These are phyloP conservation scores for Euphydryas editha DNA, from an alignment of 2,888 invertebrate genomes.

Conservation along the genomic window DNA sequence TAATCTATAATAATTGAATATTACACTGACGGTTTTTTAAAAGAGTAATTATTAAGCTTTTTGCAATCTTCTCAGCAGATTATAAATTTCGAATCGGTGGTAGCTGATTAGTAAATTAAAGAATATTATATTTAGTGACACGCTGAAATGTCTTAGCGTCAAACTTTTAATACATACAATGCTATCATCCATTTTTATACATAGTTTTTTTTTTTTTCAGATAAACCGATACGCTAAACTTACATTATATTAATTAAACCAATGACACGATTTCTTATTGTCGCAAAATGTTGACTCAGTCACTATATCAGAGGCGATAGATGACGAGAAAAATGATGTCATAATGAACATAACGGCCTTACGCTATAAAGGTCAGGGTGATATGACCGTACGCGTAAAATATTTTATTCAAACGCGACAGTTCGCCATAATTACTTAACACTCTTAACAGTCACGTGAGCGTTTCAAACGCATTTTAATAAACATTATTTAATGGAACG, in stretches of 20 bases:
- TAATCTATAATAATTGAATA: too few relatives aligned
- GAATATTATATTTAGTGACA: too few relatives aligned
- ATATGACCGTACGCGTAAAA: constrained; percentile 21
- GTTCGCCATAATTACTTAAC: neutral
- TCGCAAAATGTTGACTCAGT: constrained; percentile 5
- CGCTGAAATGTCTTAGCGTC: too few relatives aligned
- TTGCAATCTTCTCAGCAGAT: too few relatives aligned
- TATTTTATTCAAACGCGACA: constrained; percentile 11
- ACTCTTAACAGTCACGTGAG: neutral
- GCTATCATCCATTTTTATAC: neutral
- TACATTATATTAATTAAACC: neutral
- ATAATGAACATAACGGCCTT: constrained; percentile 15
- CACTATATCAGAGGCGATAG: constrained; percentile 11
- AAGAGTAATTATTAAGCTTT: too few relatives aligned
- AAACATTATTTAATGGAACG: neutral
- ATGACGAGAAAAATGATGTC: constrained; percentile 36
- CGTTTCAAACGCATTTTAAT: neutral
- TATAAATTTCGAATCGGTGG: too few relatives aligned
- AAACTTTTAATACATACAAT: neutral
- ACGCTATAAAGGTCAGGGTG: constrained; percentile 31
- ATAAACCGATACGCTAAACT: neutral
- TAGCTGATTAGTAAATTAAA: too few relatives aligned
- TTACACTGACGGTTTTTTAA: too few relatives aligned
- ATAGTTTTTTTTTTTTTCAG: neutral
- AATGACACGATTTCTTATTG: neutral